Percentiles rank a stretch among this genome's conserved stretches.
phyloP scores from a whole-genome alignment of 64 coral and sea anemone species.

The Hydrozoanthus tunicans region DNA sequence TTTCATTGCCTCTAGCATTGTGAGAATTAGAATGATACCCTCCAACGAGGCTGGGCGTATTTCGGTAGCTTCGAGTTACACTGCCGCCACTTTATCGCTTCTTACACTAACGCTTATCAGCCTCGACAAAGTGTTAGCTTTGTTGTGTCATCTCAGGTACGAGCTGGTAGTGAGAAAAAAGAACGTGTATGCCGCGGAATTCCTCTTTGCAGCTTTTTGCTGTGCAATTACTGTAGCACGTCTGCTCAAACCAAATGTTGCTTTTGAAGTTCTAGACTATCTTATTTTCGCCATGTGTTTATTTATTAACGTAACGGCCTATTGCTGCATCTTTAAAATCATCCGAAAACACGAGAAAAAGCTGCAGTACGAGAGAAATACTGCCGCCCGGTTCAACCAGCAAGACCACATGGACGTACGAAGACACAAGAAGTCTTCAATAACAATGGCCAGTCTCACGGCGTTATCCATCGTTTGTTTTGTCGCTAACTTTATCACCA shows the following conservation, averaged over 20 bases:
- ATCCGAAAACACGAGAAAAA: slow-evolving; percentile 20
- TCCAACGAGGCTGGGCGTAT: slow-evolving; percentile 17
- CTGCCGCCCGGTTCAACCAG: slow-evolving; percentile 34
- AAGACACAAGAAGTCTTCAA: slow-evolving; percentile 44
- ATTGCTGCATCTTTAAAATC: slow-evolving; percentile 47
- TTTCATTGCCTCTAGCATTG: slow-evolving; percentile 32
- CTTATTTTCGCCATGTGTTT: slow-evolving; percentile 34
- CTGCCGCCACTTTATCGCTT: slow-evolving; percentile 10
- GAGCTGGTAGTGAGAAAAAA: slow-evolving; percentile 9
- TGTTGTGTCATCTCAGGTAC: slow-evolving; percentile 32
- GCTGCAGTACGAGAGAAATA: slow-evolving; percentile 18
- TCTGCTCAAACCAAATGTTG: neutral
- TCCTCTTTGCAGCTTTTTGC: neutral
- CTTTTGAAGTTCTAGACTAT: slow-evolving; percentile 29
- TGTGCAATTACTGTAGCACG: slow-evolving; percentile 16
- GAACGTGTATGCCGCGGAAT: neutral
- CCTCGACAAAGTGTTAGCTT: slow-evolving; percentile 9
- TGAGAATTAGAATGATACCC: slow-evolving; percentile 13
- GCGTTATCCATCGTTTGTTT: slow-evolving; percentile 4
- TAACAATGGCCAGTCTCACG: slow-evolving; percentile 31
- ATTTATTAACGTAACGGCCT: neutral
- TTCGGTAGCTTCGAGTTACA: slow-evolving; percentile 39
- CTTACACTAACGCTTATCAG: slow-evolving; percentile 43
- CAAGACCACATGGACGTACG: slow-evolving; percentile 10
- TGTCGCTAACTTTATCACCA: slow-evolving; percentile 20